Evolutionary conservation across 64 coral and sea anemone species (phyloP), one percentile per base, ranked within the genome.

Genomic region (Pocillopora verrucosa): DNA sequence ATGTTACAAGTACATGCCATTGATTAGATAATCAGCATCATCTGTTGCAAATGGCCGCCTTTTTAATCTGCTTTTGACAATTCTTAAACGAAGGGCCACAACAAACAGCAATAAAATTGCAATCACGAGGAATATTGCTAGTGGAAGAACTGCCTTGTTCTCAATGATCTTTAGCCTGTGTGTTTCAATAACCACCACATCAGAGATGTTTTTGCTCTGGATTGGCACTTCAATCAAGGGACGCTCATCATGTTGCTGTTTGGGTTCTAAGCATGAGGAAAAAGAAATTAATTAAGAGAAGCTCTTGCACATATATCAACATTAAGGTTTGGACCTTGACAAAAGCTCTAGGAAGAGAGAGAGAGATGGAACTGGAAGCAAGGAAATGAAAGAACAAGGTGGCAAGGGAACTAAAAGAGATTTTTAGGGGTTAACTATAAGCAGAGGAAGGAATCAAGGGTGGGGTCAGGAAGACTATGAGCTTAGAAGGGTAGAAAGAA

Each of bases 11-110:
- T 99, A 99, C 97, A 99, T 99, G 93, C 97, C 97, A 89, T 99
- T 99, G 61, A 99, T 99, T 3, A 99, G 91, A 51, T 99, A 99
- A 85, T 99, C 97, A 69, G 97, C 97, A 89, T 99, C 97, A 75
- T 99, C 97, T 73, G 97, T 99, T 2, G 94, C 93, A 90, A 99
- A 99, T 82, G 97, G 84, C 24, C 90, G 80, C 56, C 97, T 89
- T 72, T 92, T 92, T 59, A 95, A 59, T 58, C 88, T 90, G 75
- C 90, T 99, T 59, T 99, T 99, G 37, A 96, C 90, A 38, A 96
- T 91, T 76, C 95, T 91, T 5, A 99, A 88, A 26, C 97, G 83
- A 15, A 99, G 81, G 0, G 91, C 93, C 13, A 99, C 91, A 22
- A 90, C 93, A 62, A 99, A 88, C 69, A 99, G 65, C 5, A 99